Conservation (phyloP, 2,113 vertebrate genomes). For the Nothocercus nigrocapillus region DNA sequence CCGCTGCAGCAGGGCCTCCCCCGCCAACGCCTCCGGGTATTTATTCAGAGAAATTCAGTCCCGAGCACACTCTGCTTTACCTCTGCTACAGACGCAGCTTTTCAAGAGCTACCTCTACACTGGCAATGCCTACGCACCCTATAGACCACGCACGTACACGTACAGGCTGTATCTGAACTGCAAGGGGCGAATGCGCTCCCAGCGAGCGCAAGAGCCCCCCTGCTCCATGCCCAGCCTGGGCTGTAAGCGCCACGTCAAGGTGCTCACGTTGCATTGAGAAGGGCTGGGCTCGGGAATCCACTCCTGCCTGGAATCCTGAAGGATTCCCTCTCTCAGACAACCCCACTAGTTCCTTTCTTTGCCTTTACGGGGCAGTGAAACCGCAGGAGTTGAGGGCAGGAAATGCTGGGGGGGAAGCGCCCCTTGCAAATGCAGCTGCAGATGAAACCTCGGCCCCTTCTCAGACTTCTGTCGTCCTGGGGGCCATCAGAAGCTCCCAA, state of each 20-base stretch:
- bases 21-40: not conserved
- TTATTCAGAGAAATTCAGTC: not conserved
- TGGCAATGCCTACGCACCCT: not conserved
- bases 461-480: not conserved
- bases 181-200: not conserved
- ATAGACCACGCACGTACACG: not conserved
- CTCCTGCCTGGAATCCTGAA: not conserved
- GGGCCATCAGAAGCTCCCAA: not conserved
- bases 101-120: not conserved
- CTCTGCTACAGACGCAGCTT: not conserved
- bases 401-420: not conserved
- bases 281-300: not conserved
- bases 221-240: not conserved
- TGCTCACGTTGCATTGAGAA: not conserved
- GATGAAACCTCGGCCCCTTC: not conserved
- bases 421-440: not conserved
- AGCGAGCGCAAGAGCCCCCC: not conserved
- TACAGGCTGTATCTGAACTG: not conserved
- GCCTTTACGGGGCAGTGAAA: not conserved
- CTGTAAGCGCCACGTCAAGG: accelerated
- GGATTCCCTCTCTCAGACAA: not conserved
- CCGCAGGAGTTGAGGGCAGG: not conserved
- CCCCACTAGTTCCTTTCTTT: not conserved
- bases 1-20: not conserved
- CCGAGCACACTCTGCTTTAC: not conserved